phyloP scores from a whole-genome alignment of 2,113 vertebrate species.

The Coryphaenoides rupestris region DNA sequence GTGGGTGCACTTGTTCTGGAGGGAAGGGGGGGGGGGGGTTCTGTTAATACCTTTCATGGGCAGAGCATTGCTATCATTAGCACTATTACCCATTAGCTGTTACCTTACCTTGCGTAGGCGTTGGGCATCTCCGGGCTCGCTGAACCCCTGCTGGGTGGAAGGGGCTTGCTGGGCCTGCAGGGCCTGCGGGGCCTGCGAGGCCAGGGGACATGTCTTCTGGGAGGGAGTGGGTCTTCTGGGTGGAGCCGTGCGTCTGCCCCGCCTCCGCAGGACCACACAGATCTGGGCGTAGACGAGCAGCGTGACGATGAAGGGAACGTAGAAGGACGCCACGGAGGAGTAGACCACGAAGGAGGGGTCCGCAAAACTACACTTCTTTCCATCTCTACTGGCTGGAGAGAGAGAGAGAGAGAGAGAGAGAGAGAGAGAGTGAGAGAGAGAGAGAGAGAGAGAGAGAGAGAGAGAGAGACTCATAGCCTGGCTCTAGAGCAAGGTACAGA shows the following conservation, averaged over 20 bases:
- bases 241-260: slow-evolving; percentile 66
- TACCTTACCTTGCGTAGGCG: slow-evolving; percentile 34
- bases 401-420: neutral
- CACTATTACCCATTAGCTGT: no score
- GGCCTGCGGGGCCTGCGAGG: neutral
- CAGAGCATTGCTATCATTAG: no score
- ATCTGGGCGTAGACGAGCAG: slow-evolving; percentile 77
- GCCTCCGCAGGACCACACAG: slow-evolving; percentile 71
- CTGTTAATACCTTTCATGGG: neutral
- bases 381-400: slow-evolving; percentile 54
- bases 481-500: neutral
- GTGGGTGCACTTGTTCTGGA: slow-evolving; percentile 74
- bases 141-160: no score
- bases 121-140: slow-evolving; percentile 34
- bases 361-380: slow-evolving; percentile 69
- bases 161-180: neutral
- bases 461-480: neutral
- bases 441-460: neutral
- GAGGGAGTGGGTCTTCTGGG: slow-evolving; percentile 37
- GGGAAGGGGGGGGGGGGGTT: neutral
- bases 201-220: slow-evolving; percentile 8
- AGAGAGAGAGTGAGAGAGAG: neutral
- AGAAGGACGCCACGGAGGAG: slow-evolving; percentile 77
- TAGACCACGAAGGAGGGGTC: slow-evolving; percentile 76
- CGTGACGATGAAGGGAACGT: slow-evolving; percentile 76